Evolutionary conservation across 2,113 vertebrate species (phyloP).

Genomic region (Psettodes erumei): DNA sequence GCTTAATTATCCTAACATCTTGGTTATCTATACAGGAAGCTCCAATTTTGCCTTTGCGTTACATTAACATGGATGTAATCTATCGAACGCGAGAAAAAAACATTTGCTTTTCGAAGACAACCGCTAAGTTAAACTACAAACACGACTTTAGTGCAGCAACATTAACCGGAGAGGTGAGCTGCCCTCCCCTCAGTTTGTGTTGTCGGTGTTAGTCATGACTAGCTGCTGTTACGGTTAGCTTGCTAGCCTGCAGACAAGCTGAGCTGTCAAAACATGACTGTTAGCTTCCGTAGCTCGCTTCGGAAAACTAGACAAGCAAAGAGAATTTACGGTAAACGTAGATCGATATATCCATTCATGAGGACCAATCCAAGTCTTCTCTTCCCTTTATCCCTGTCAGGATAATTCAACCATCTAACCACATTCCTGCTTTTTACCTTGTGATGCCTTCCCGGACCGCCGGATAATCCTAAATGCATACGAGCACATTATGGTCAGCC

Average conservation of each 20-base stretch:
- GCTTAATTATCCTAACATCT: background rate
- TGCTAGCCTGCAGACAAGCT: conserved; percentile 44
- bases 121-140: too few species aligned
- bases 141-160: background rate
- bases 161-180: background rate
- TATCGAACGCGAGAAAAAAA: background rate
- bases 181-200: background rate
- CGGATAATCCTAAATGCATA: background rate
- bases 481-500: background rate
- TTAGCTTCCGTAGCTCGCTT: conserved; percentile 34
- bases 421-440: conserved; percentile 57
- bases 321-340: conserved; percentile 49
- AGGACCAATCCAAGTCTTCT: conserved; percentile 8
- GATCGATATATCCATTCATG: conserved; percentile 55
- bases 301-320: conserved; percentile 5
- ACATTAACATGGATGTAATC: background rate
- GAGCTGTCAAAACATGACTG: conserved; percentile 60
- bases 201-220: conserved; percentile 28
- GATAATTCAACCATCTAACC: conserved; percentile 33
- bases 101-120: background rate
- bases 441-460: conserved; percentile 49
- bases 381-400: conserved; percentile 40
- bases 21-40: background rate
- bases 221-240: too few species aligned
- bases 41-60: background rate